phyloP scores from a whole-genome alignment of 1,140 invertebrate species.

The Odontomachus brunneus region DNA sequence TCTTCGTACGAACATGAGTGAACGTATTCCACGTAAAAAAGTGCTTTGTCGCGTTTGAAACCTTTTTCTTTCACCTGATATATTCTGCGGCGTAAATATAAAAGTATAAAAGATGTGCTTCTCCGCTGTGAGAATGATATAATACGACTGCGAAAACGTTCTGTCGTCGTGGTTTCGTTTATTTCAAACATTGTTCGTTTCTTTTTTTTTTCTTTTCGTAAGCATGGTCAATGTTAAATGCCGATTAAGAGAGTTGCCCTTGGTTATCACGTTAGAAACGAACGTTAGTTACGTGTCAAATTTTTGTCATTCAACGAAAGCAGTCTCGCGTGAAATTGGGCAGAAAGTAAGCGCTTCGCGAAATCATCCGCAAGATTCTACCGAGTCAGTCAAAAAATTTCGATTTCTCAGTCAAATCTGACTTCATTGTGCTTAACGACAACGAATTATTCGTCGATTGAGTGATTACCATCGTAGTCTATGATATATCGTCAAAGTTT shows the following conservation, averaged over 20 bases:
- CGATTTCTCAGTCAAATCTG: no score
- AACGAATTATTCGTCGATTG: no score
- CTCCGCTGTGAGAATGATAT: slow-evolving; percentile 6
- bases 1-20: slow-evolving; percentile 3
- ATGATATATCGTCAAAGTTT: no score
- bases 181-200: slow-evolving; percentile 39
- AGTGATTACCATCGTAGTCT: no score
- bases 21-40: slow-evolving; percentile 55
- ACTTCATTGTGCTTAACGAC: no score
- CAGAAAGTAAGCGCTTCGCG: neutral
- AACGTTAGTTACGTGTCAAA: slow-evolving; percentile 2
- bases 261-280: slow-evolving; percentile 34
- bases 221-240: slow-evolving; percentile 51
- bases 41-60: slow-evolving; percentile 23
- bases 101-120: slow-evolving; percentile 78
- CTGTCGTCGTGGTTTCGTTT: slow-evolving; percentile 42
- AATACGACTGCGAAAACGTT: slow-evolving; percentile 16
- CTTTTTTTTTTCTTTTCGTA: slow-evolving; percentile 1
- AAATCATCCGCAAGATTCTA: slow-evolving; percentile 18
- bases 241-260: slow-evolving; percentile 21
- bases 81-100: slow-evolving; percentile 69
- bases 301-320: neutral
- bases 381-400: no score
- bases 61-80: neutral
- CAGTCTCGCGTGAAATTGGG: slow-evolving; percentile 25